Evolutionary conservation across 2,797 vertebrate species (phyloP), one percentile per base, ranked within the genome.

Genomic region (Rhinoraja longicauda): DNA sequence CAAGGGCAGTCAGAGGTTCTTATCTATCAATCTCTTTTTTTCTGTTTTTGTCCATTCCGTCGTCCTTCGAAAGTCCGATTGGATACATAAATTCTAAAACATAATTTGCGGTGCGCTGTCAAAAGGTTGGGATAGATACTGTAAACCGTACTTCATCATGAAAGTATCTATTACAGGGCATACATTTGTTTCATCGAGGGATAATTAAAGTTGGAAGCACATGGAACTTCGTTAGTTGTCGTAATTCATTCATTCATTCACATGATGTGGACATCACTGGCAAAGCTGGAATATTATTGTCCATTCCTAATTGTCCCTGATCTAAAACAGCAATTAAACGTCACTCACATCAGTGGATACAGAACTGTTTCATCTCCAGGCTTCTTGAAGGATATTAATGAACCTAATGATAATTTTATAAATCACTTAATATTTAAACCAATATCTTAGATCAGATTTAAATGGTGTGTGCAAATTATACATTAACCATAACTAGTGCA

Each of bases 351-450:
- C 24, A 24, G 24, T 67, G 64, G 64, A 17, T 17, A 1, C 17
- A 3, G 64, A 12, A 17, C 17, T 67, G 64, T 12, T 67, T 67
- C 73, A 73, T 21, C 17, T 73, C 70, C 70, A 73, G 70, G 19
- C 21, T 73, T 24, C 19, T 73, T 73, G 21, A 73, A 73, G 21
- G 70, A 73, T 24, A 73, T 73, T 73, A 73, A 24, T 26, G 70
- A 73, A 73, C 70, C 70, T 24, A 24, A 73, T 73, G 70, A 24
- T 19, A 73, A 36, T 88, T 88, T 88, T 67, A 67, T 67, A 67
- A 88, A 88, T 32, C 84, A 67, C 53, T 84, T 84, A 59, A 67
- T 32, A 32, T 88, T 88, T 64, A 88, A 64, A 36, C n/a, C n/a
- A 36, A 19, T n/a, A 67, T 67, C 64, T 19, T 36, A 1, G n/a